phyloP scores from a whole-genome alignment of 2,797 vertebrate genomes.

The Anisognathus igniventris region DNA sequence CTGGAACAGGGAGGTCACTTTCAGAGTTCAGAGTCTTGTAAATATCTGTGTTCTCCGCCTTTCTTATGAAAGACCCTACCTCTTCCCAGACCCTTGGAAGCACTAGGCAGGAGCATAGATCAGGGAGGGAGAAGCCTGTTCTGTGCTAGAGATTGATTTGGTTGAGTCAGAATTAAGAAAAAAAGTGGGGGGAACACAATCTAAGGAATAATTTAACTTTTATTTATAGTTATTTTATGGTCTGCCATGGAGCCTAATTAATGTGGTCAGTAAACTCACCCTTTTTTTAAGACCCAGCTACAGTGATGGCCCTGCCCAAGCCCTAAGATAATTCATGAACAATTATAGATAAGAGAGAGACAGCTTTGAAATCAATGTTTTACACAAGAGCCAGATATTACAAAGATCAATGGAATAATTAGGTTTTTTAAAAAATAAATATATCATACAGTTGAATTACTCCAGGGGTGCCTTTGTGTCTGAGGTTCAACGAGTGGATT shows the following conservation, averaged over 20 bases:
- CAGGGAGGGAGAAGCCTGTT: not conserved
- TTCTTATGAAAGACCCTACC: not conserved
- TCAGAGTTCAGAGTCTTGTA: not conserved
- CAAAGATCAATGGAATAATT: slow-evolving; percentile 15
- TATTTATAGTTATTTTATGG: not conserved
- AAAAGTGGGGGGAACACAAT: not conserved
- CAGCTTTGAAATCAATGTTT: slow-evolving; percentile 19
- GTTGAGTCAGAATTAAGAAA: not conserved
- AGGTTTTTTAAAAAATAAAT: not conserved
- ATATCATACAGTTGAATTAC: not conserved
- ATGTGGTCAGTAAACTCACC: not conserved
- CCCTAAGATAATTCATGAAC: not conserved
- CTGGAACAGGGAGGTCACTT: not conserved
- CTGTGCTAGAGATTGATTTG: not conserved
- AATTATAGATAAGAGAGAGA: slow-evolving; percentile 30
- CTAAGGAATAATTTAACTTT: not conserved
- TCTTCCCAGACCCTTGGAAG: not conserved
- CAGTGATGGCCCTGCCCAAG: not conserved
- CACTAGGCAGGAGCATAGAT: not conserved
- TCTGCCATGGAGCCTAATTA: not conserved
- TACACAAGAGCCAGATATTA: not conserved
- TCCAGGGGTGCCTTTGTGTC: slow-evolving; percentile 40
- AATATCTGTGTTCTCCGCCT: not conserved
- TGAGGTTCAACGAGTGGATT: slow-evolving; percentile 13
- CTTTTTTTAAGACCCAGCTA: not conserved